Evolutionary conservation across 2,888 invertebrate genomes (phyloP).

Genomic region (Nudaria mundana): DNA sequence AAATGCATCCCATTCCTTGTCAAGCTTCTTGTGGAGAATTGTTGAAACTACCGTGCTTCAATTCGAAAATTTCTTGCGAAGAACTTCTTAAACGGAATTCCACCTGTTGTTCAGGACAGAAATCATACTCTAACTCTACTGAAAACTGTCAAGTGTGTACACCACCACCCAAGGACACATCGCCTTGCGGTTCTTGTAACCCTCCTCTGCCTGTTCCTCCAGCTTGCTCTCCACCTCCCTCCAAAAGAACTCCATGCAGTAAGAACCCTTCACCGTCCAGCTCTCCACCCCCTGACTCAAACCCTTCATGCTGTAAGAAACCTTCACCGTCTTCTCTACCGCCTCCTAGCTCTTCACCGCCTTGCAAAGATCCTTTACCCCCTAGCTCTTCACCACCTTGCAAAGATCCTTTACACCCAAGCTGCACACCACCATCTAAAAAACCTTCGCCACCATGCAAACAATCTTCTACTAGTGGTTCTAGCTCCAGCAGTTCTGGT

Average conservation of each 20-base stretch:
- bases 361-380: not conserved
- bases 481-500: not conserved
- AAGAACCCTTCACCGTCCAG: not conserved
- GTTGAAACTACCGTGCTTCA: constrained; percentile 29
- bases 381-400: not conserved
- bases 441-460: not conserved
- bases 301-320: not conserved
- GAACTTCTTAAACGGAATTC: not conserved
- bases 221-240: not conserved
- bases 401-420: not conserved
- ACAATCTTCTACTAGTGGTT: not conserved
- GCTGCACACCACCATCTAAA: not conserved
- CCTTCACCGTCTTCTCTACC: not conserved
- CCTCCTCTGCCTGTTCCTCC: not conserved
- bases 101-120: not conserved
- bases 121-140: not conserved
- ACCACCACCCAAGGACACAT: too few relatives aligned
- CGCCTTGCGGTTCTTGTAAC: not conserved
- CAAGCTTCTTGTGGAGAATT: constrained; percentile 25
- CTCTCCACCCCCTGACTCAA: not conserved
- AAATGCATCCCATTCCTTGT: constrained; percentile 28
- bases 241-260: not conserved
- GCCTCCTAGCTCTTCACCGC: not conserved
- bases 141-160: not conserved
- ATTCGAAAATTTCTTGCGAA: constrained; percentile 13